phyloP scores from a whole-genome alignment of 2,113 vertebrate species.

The Rhynchomys soricoides region DNA sequence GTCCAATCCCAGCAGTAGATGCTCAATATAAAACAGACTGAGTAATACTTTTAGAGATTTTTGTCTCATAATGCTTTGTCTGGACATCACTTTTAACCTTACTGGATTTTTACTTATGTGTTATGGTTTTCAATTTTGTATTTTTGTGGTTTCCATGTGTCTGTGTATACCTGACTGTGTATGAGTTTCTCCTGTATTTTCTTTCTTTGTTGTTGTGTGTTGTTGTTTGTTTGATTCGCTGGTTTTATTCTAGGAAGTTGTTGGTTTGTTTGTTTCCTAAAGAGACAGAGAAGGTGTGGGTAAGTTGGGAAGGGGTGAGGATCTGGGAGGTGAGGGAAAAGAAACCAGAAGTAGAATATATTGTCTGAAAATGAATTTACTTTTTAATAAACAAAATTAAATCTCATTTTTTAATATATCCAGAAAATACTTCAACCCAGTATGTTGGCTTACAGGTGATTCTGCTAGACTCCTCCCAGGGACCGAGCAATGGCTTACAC shows the following conservation, averaged over 20 bases:
- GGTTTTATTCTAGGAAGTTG: neutral
- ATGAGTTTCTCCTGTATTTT: neutral
- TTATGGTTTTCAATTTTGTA: neutral
- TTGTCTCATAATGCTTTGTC: neutral
- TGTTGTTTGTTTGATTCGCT: neutral
- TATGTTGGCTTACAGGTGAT: no score
- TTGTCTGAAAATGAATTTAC: neutral
- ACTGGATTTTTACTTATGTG: neutral
- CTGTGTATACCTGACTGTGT: neutral
- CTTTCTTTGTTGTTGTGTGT: neutral
- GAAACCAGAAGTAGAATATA: neutral
- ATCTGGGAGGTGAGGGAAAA: neutral
- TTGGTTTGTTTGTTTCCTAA: neutral
- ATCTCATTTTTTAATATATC: neutral
- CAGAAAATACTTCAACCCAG: neutral
- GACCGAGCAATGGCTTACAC: no score
- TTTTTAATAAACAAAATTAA: neutral
- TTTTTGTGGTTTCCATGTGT: neutral
- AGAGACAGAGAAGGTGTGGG: neutral
- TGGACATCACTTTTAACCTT: neutral
- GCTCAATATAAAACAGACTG: neutral
- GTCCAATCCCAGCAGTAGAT: neutral
- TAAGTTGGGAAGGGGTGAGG: neutral
- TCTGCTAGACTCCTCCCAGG: no score
- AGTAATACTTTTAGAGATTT: neutral